These are phyloP conservation scores for Dasypogon diadema DNA, from an alignment of 2,888 invertebrate genomes.

Conservation along the genomic window DNA sequence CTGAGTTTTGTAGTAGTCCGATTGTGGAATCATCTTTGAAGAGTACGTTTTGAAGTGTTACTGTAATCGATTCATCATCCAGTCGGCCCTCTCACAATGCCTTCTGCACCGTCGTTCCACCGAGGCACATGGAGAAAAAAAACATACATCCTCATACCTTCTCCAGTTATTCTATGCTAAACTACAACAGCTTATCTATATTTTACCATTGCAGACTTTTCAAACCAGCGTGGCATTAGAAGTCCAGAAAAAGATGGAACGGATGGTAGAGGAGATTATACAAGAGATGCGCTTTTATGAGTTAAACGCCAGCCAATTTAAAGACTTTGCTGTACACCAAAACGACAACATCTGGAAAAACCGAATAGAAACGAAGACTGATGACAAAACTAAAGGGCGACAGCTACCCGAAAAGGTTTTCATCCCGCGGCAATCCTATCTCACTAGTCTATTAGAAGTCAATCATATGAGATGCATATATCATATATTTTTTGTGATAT, in stretches of 20 bases:
- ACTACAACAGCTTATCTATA: too few relatives aligned
- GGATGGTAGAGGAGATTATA: conserved; percentile 64
- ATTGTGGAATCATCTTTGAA: too few relatives aligned
- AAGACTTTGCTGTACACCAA: conserved; percentile 59
- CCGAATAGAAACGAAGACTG: conserved; percentile 32
- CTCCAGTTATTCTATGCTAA: too few relatives aligned
- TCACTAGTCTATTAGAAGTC: conserved; percentile 82
- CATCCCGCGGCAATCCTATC: conserved; percentile 79
- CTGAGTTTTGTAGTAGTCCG: too few relatives aligned
- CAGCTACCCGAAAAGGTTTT: conserved; percentile 76
- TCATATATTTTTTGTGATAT: conserved; percentile 84
- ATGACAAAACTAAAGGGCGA: conserved; percentile 50
- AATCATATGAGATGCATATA: conserved; percentile 87
- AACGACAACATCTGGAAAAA: conserved; percentile 56
- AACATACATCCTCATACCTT: too few relatives aligned
- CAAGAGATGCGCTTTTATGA: conserved; percentile 64
- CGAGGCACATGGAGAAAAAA: too few relatives aligned
- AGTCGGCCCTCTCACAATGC: too few relatives aligned
- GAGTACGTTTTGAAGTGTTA: too few relatives aligned
- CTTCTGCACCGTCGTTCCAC: too few relatives aligned
- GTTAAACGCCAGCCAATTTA: conserved; percentile 63
- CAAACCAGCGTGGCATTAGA: conserved; percentile 62
- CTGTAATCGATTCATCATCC: too few relatives aligned
- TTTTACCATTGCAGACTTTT: conserved; percentile 55
- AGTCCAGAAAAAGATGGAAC: conserved; percentile 63